Evolutionary conservation across 2,113 vertebrate species (phyloP), one percentile per base, ranked within the genome.

Genomic region (Saimiri boliviensis): DNA sequence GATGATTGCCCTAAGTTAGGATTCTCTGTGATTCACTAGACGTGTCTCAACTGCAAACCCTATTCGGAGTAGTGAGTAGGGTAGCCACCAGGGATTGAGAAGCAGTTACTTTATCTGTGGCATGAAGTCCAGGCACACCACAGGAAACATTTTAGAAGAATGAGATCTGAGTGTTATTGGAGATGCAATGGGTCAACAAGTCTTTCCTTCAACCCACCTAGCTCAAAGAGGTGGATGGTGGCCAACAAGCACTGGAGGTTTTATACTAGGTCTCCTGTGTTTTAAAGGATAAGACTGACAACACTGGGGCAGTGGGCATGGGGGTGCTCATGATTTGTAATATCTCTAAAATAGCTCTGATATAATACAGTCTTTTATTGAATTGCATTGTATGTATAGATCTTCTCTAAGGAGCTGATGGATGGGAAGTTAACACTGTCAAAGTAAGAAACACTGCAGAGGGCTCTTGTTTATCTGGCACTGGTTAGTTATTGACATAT

Each of bases 241-340:
- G 32, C 32, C 52, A 68, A 5, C 2, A 32, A 30, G 11, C 2
- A 25, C 23, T 68, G 60, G 27, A 27, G 32, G 4, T 56, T 56
- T 42, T 42, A 13, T 60, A 30, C 35, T 1, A 0, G 52, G 20
- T 49, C 32, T 52, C 79, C n/a, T 76, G 0, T 25, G 10, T 88
- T 91, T 23, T 30, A 56, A 60, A 91, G 85, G 85, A 54, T n/a
- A 37, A 73, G 58, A 88, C 37, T 23, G n/a, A 25, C 0, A 32
- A 19, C 1, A 2, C 10, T 35, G 25, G 35, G 20, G 12, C 16
- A 17, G 16, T 76, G 35, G 17, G 9, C 1, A 1, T 13, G 3
- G 8, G 13, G 10, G 5, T 5, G 16, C 1, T 37, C 0, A 5
- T 54, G 49, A 47, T 27, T n/a, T 19, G 35, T n/a, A 21, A 30